Base-by-base conservation (phyloP, 2,113 vertebrate species). In the Trogon melanurus region DNA sequence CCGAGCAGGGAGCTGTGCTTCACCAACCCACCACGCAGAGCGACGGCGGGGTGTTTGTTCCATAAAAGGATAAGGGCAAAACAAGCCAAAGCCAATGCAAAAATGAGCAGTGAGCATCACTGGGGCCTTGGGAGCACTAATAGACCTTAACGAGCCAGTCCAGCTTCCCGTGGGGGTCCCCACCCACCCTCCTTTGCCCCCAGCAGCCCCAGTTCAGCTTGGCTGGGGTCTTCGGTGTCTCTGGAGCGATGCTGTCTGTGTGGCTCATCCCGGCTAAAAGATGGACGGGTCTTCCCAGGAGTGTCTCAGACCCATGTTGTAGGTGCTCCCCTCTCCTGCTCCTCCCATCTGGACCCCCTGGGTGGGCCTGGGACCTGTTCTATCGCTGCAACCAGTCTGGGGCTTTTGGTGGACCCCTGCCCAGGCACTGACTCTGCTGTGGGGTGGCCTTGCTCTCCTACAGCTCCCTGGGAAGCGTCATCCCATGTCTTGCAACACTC, bases 171-270 rank as follows among this genome's bases (percentile, higher is more conserved):
- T 3, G 2, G 22, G 22, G 13, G n/a, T 15, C 25, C 16, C 18
- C 23, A 11, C 17, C 13, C 13, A 3, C 38, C 41, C 61, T 21
- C 11, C 32, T 25, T 44, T 2, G 16, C 9, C 25, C 62, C 8
- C 34, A 11, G 60, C 41, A 67, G 80, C 36, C 19, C 62, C 7
- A 2, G 30, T 2, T n/a, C 0, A 16, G 57, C 67, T 30, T 66
- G 47, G 36, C 23, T 2, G 1, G 18, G 51, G 11, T 3, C 47
- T 61, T 9, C 9, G n/a, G 32, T 51, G 62, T 45, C 22, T 54
- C 48, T 14, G 36, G 57, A 53, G 54, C 0, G 1, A 27, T 16
- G 54, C 29, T 45, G 23, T 7, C 32, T 0, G 0, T 16, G 50
- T 1, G 20, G 60, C 8, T 44, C 36, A 4, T 16, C 45, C 41